These are phyloP conservation scores for Ramphastos sulfuratus DNA, from an alignment of 2,113 vertebrate genomes.

Conservation along the genomic window DNA sequence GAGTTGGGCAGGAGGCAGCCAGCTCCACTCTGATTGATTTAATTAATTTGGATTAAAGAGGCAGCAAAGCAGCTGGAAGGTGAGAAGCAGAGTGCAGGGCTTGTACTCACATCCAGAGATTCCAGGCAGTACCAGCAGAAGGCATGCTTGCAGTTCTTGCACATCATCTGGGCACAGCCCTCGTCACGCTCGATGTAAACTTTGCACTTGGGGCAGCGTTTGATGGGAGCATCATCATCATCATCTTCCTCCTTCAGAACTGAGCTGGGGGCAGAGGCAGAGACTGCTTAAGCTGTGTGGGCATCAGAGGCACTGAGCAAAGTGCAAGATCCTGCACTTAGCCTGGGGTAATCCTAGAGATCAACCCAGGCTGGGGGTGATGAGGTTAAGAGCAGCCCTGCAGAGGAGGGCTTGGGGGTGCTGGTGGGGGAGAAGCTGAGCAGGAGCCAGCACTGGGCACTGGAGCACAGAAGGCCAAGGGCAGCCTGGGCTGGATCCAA, in stretches of 20 bases:
- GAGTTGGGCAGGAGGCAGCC: neutral
- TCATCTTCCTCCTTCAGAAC: constrained; percentile 90
- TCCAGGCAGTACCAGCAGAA: constrained; percentile 99
- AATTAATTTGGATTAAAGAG: neutral
- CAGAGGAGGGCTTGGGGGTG: too few species aligned
- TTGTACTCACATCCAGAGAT: constrained; percentile 93
- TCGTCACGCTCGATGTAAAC: constrained; percentile 98
- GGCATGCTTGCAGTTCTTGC: constrained; percentile 97
- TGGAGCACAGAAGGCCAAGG: too few species aligned
- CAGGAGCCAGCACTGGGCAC: too few species aligned
- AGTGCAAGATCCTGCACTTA: too few species aligned
- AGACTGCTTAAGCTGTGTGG: neutral
- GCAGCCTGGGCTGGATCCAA: too few species aligned
- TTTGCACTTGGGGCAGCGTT: constrained; percentile 98
- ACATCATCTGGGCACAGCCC: constrained; percentile 99
- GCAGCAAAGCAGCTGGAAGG: neutral
- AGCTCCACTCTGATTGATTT: neutral
- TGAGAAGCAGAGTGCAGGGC: neutral
- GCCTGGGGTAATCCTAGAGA: too few species aligned
- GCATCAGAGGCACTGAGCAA: too few species aligned
- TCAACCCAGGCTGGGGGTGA: too few species aligned
- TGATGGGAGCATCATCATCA: constrained; percentile 86
- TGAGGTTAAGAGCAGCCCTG: too few species aligned
- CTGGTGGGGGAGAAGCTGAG: too few species aligned
- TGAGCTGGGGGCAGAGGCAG: constrained; percentile 74